Evolutionary conservation across 1,140 invertebrate genomes (phyloP).

Genomic region (Vanessa tameamea): DNA sequence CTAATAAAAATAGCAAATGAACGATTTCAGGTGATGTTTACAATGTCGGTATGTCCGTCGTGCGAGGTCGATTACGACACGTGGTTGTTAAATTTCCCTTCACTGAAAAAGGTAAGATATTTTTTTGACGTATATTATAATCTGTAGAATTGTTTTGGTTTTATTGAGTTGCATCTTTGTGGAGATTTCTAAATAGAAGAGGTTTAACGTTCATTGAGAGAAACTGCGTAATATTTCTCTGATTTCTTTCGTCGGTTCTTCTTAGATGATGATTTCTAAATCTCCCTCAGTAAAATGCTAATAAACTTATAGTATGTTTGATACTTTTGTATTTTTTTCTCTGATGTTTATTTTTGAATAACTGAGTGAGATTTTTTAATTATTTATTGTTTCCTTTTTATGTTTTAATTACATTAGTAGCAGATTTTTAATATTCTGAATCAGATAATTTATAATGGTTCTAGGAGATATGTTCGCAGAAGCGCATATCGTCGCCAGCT

Average conservation of each 20-base stretch:
- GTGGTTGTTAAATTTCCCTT: slow-evolving; percentile 86
- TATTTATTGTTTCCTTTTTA: background rate
- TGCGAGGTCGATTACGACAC: slow-evolving; percentile 84
- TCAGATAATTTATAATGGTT: slow-evolving; percentile 16
- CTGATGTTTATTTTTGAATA: too few relatives aligned
- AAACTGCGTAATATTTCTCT: too few relatives aligned
- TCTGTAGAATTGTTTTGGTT: too few relatives aligned
- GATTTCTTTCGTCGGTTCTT: too few relatives aligned
- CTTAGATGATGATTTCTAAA: too few relatives aligned
- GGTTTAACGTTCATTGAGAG: too few relatives aligned
- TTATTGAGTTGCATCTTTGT: too few relatives aligned
- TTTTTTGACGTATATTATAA: background rate
- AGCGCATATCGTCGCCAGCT: slow-evolving; percentile 84
- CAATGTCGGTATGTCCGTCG: slow-evolving; percentile 88
- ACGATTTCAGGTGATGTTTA: slow-evolving; percentile 83
- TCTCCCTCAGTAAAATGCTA: too few relatives aligned
- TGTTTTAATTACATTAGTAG: background rate
- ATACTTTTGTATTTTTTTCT: too few relatives aligned
- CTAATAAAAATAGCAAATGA: background rate
- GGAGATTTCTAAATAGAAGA: too few relatives aligned
- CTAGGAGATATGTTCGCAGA: slow-evolving; percentile 85
- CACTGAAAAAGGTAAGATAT: slow-evolving; percentile 68
- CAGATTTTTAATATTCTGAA: background rate
- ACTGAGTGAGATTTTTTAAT: too few relatives aligned
- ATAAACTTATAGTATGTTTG: too few relatives aligned